Percentiles rank a stretch among this genome's conserved stretches.
phyloP scores from a whole-genome alignment of 2,113 vertebrate genomes.

The Gymnarchus niloticus region DNA sequence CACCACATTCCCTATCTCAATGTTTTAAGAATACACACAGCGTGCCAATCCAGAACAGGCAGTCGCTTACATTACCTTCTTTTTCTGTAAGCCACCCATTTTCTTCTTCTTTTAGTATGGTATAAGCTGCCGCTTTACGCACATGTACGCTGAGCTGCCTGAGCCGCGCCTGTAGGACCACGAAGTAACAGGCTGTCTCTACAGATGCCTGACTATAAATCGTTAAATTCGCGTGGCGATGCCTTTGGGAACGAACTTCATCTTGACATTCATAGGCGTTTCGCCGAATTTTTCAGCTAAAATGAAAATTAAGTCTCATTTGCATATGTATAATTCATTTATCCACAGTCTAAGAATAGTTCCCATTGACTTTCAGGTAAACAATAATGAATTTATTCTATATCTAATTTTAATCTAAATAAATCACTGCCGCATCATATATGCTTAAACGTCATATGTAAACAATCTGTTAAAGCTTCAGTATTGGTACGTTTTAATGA shows the following conservation, averaged over 20 bases:
- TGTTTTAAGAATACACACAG: background rate
- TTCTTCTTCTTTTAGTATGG: background rate
- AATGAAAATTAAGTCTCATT: background rate
- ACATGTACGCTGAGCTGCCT: constrained; percentile 48
- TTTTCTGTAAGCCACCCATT: constrained; percentile 70
- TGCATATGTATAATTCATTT: too few species aligned
- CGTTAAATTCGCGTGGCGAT: too few species aligned
- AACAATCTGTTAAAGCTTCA: background rate
- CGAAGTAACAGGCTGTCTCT: background rate
- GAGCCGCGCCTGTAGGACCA: constrained; percentile 31
- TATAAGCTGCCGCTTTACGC: constrained; percentile 34
- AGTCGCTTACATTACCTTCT: constrained; percentile 54
- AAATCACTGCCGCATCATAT: background rate
- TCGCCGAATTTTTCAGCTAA: background rate
- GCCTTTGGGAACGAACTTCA: background rate
- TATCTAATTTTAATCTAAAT: background rate
- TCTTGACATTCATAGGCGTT: background rate
- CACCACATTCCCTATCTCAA: background rate
- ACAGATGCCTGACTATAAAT: constrained; percentile 34
- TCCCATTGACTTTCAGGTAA: background rate
- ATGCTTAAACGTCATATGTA: background rate
- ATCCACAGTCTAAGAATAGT: background rate
- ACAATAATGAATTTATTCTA: background rate
- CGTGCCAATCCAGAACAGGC: background rate
- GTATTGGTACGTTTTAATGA: background rate